Evolutionary conservation across 2,113 vertebrate species (phyloP).

Genomic region (Engraulis encrasicolus): DNA sequence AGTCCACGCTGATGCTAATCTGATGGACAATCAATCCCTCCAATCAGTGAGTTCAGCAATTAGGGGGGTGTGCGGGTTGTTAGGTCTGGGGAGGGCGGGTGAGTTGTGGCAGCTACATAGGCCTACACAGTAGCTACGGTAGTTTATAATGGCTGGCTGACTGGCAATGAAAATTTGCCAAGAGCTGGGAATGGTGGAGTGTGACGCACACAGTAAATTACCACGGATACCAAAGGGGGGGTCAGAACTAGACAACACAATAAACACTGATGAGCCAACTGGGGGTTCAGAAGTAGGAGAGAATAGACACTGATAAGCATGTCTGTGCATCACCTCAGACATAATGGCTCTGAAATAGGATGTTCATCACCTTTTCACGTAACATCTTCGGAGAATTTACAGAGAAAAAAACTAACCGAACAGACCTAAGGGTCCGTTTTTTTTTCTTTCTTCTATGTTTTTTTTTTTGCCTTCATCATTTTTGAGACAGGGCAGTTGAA

Average conservation of each 20-base stretch:
- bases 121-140: too few relatives aligned
- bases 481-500: too few relatives aligned
- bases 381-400: not conserved
- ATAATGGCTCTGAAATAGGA: not conserved
- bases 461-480: too few relatives aligned
- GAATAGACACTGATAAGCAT: not conserved
- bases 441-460: too few relatives aligned
- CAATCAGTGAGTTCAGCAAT: not conserved
- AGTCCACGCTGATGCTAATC: not conserved
- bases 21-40: not conserved
- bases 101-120: not conserved
- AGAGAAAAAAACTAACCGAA: not conserved
- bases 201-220: not conserved
- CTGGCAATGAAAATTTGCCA: not conserved
- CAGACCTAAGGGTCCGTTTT: too few relatives aligned
- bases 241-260: not conserved
- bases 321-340: not conserved
- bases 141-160: too few relatives aligned
- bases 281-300: not conserved
- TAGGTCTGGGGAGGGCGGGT: not conserved
- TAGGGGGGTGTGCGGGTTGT: not conserved
- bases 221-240: too few relatives aligned
- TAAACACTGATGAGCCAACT: not conserved
- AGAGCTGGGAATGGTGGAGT: not conserved
- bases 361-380: not conserved